Percentiles rank a stretch among this genome's conserved stretches.
These are phyloP conservation scores for Mastomys natalensis DNA, from an alignment of 2,113 vertebrate genomes.

Conservation along the genomic window DNA sequence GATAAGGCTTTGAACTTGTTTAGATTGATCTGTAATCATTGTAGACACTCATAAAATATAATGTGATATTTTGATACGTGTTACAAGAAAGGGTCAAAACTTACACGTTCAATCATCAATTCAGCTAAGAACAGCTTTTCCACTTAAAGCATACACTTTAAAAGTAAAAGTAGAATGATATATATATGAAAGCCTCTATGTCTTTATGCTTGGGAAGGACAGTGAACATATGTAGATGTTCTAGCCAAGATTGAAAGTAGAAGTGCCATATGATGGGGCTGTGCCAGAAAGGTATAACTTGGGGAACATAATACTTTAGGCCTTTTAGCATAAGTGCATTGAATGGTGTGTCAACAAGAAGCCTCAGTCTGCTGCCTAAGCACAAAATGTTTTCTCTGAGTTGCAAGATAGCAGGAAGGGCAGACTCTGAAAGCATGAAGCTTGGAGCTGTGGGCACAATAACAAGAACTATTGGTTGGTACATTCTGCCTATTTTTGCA, in stretches of 20 bases:
- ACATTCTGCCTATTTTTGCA: background rate
- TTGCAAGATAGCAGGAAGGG: background rate
- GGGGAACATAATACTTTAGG: background rate
- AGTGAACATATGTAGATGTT: background rate
- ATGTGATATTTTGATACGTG: background rate
- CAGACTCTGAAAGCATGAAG: background rate
- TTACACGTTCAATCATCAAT: background rate
- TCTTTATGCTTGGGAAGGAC: background rate
- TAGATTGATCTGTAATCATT: background rate
- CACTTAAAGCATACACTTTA: background rate
- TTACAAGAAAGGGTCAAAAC: background rate
- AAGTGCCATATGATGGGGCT: background rate
- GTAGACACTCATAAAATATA: background rate
- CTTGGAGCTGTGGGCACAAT: background rate
- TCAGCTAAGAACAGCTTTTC: background rate
- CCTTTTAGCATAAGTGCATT: background rate
- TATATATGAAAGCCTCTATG: background rate
- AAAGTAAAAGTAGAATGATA: background rate
- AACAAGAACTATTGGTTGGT: background rate
- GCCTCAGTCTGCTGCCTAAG: background rate
- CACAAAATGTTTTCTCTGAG: background rate
- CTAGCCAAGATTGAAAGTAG: background rate
- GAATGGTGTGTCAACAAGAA: background rate
- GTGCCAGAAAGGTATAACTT: background rate
- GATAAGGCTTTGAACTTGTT: background rate